phyloP scores from a whole-genome alignment of 2,113 vertebrate genomes.

The Sinocyclocheilus grahami region DNA sequence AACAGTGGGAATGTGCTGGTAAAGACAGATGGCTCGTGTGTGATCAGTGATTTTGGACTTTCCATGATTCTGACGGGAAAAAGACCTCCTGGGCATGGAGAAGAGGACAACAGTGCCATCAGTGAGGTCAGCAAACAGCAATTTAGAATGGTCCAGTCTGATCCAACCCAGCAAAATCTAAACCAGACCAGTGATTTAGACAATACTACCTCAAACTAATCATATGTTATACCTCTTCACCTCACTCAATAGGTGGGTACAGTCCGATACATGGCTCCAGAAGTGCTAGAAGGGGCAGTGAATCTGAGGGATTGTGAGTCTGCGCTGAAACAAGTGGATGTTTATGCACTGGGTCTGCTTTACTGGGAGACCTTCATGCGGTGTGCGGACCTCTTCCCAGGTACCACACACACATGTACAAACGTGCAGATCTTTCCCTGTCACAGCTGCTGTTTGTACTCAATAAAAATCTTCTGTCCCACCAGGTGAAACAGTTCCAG shows the following conservation, averaged over 20 bases:
- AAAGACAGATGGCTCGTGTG: conserved; percentile 87
- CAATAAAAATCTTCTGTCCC: background rate
- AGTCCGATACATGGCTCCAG: conserved; percentile 94
- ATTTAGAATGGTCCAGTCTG: too few relatives aligned
- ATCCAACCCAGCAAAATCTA: background rate
- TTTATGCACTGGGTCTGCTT: conserved; percentile 91
- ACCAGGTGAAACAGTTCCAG: conserved; percentile 73
- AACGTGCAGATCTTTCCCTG: background rate
- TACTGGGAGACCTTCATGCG: conserved; percentile 98
- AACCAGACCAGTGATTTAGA: background rate
- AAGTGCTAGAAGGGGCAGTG: conserved; percentile 94
- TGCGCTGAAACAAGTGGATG: conserved; percentile 95
- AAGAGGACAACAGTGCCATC: conserved; percentile 91
- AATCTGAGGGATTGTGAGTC: conserved; percentile 93
- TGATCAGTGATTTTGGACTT: conserved; percentile 92
- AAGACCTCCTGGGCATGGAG: conserved; percentile 83
- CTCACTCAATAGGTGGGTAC: conserved; percentile 86
- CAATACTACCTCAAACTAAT: background rate
- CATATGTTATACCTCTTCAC: background rate
- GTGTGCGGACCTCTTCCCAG: conserved; percentile 91
- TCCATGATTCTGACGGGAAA: conserved; percentile 92
- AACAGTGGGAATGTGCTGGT: conserved; percentile 94
- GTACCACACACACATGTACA: conserved; percentile 67
- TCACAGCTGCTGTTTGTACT: background rate
- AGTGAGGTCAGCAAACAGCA: conserved; percentile 80